Percentiles rank a stretch among this genome's conserved stretches.
phyloP scores from a whole-genome alignment of 2,888 invertebrate genomes.

The Molorchus minor region DNA sequence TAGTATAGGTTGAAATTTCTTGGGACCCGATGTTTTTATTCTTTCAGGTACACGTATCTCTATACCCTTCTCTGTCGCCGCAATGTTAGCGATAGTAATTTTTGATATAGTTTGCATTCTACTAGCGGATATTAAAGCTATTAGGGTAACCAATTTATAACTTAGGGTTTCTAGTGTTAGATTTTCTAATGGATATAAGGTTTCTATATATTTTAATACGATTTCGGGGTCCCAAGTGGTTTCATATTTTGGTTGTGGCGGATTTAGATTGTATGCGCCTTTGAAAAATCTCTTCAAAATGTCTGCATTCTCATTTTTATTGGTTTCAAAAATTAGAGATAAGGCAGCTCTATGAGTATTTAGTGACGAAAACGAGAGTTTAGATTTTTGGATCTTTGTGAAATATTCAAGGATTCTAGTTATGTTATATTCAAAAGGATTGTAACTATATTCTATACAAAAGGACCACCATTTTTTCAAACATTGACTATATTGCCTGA shows the following conservation, averaged over 20 bases:
- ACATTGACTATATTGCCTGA: too few relatives aligned
- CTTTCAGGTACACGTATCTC: background rate
- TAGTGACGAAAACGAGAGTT: background rate
- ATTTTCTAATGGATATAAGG: background rate
- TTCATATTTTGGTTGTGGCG: background rate
- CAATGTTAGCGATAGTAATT: background rate
- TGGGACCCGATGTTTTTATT: background rate
- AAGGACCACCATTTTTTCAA: too few relatives aligned
- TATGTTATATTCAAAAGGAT: background rate
- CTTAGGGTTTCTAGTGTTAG: background rate
- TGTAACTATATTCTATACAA: too few relatives aligned
- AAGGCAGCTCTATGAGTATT: background rate
- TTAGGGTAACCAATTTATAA: background rate
- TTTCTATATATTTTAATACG: background rate
- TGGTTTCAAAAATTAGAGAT: background rate
- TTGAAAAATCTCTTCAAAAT: background rate
- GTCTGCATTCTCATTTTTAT: background rate
- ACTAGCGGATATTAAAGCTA: background rate
- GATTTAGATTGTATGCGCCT: background rate
- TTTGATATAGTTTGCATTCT: background rate
- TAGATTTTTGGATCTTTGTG: background rate
- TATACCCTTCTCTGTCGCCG: background rate
- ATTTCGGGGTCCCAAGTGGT: background rate
- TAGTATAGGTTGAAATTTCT: background rate
- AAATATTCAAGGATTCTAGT: background rate